Evolutionary conservation across 2,888 invertebrate genomes (phyloP).

Genomic region (Hydropsyche betteni): DNA sequence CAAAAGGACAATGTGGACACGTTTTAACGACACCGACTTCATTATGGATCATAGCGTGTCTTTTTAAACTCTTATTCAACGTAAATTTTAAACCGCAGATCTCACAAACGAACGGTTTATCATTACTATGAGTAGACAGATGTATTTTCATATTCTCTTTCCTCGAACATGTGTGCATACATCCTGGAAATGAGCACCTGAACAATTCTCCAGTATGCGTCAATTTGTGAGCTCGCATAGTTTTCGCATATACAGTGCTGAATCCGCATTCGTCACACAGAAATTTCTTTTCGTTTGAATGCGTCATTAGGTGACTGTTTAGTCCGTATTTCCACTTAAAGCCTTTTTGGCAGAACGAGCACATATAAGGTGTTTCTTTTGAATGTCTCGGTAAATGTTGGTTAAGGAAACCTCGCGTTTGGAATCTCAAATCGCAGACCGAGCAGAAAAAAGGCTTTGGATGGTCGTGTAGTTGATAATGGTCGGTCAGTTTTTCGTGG

Average conservation of each 20-base stretch:
- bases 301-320: conserved; percentile 64
- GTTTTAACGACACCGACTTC: conserved; percentile 56
- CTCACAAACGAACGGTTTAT: conserved; percentile 67
- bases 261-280: conserved; percentile 68
- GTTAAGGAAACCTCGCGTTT: conserved; percentile 61
- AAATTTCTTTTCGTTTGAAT: conserved; percentile 64
- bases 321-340: conserved; percentile 70
- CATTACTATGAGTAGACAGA: conserved; percentile 65
- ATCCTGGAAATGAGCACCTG: conserved; percentile 62
- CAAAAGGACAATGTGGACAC: conserved; percentile 63
- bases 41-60: conserved; percentile 52
- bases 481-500: conserved; percentile 55
- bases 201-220: conserved; percentile 65
- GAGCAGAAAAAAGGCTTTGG: conserved; percentile 65
- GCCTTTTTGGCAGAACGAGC: conserved; percentile 62
- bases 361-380: conserved; percentile 64
- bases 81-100: conserved; percentile 67
- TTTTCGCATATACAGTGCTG: conserved; percentile 66
- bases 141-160: conserved; percentile 66
- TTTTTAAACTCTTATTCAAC: conserved; percentile 63
- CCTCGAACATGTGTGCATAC: conserved; percentile 62
- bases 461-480: conserved; percentile 60
- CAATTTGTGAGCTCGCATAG: conserved; percentile 64
- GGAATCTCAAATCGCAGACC: conserved; percentile 63
- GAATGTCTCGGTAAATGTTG: conserved; percentile 67